These are phyloP conservation scores for Limenitis camilla DNA, from an alignment of 2,888 invertebrate species.

Conservation along the genomic window DNA sequence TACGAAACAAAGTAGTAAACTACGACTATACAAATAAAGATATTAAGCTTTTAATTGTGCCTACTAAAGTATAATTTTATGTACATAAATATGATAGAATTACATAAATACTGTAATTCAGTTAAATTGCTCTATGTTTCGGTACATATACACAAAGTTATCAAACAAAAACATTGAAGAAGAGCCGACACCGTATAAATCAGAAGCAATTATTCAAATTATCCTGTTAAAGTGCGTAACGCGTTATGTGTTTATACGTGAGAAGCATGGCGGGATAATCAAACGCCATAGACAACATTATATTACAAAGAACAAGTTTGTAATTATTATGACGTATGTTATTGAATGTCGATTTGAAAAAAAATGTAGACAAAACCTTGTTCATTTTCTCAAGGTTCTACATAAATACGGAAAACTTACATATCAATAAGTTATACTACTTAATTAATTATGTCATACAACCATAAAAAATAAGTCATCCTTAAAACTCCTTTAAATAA, in stretches of 20 bases:
- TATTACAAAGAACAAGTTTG: slow-evolving; percentile 28
- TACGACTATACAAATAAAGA: too few species aligned
- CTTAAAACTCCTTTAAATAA: too few species aligned
- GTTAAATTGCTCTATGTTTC: not conserved
- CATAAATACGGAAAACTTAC: too few species aligned
- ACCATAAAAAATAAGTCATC: too few species aligned
- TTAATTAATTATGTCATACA: too few species aligned
- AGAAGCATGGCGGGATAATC: slow-evolving; percentile 23
- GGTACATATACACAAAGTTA: not conserved
- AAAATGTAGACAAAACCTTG: too few species aligned
- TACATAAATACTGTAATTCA: not conserved
- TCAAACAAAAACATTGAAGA: not conserved
- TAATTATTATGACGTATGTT: slow-evolving; percentile 10
- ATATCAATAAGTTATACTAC: too few species aligned
- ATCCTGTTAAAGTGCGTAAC: slow-evolving; percentile 34
- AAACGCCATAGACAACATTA: slow-evolving; percentile 12
- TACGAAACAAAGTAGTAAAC: too few species aligned
- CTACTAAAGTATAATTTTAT: too few species aligned
- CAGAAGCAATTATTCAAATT: slow-evolving; percentile 44
- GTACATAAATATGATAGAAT: too few species aligned
- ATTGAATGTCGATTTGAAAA: not conserved
- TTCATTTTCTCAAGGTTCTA: too few species aligned
- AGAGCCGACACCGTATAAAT: slow-evolving; percentile 10
- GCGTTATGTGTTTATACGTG: slow-evolving; percentile 33
- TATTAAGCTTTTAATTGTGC: too few species aligned